phyloP scores from a whole-genome alignment of 1,140 invertebrate species.

The Drosophila persimilis region DNA sequence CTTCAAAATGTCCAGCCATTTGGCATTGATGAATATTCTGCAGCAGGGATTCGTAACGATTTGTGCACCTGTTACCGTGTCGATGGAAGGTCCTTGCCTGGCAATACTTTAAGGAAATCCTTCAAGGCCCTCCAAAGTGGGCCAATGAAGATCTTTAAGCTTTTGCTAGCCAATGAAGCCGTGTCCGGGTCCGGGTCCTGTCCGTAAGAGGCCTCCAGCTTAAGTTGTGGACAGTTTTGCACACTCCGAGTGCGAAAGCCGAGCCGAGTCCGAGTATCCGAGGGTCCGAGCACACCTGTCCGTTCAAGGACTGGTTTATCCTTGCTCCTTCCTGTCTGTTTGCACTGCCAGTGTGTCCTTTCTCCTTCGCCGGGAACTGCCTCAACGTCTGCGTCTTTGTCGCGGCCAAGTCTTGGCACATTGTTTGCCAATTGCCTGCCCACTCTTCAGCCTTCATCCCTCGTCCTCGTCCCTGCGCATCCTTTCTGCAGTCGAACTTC shows the following conservation, averaged over 20 bases:
- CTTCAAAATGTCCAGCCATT: conserved; percentile 38
- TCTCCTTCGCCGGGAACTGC: conserved; percentile 9
- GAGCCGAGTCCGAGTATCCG: conserved; percentile 12
- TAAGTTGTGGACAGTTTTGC: too few species aligned
- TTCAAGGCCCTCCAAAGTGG: too few species aligned
- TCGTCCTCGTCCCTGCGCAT: conserved; percentile 6
- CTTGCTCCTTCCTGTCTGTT: conserved; percentile 25
- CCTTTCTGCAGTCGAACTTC: conserved; percentile 27
- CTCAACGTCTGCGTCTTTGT: conserved; percentile 1
- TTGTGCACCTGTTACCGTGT: conserved; percentile 32
- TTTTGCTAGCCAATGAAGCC: too few species aligned
- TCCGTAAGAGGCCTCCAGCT: too few species aligned
- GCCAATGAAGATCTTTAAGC: too few species aligned
- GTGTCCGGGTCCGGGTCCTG: too few species aligned
- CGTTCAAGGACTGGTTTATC: conserved; percentile 18
- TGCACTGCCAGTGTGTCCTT: conserved; percentile 32
- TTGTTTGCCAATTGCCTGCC: conserved; percentile 72
- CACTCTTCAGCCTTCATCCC: neutral
- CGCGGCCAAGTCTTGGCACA: conserved; percentile 76
- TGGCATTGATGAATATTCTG: conserved; percentile 55
- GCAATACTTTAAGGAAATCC: too few species aligned
- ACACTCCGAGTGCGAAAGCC: neutral
- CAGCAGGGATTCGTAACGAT: conserved; percentile 33
- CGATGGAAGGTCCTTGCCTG: too few species aligned
- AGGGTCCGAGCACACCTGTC: conserved; percentile 10